These are phyloP conservation scores for Pangasius macronema DNA, from an alignment of 2,797 vertebrate species.

Conservation along the genomic window DNA sequence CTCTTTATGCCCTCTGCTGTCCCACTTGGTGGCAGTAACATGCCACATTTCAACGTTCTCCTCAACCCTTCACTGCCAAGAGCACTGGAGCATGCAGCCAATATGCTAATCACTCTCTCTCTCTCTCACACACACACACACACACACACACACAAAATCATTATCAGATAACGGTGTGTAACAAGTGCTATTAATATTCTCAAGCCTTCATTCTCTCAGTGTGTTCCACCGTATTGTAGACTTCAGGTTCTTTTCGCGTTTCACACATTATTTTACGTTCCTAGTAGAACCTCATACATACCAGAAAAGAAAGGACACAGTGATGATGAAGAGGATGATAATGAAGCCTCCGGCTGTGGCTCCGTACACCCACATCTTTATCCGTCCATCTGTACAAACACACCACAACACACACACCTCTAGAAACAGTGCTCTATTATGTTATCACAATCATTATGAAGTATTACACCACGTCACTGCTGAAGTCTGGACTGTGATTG, in stretches of 20 bases:
- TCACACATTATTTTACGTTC: neutral
- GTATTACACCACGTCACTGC: neutral
- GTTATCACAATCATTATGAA: neutral
- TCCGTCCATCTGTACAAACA: slow-evolving; percentile 87
- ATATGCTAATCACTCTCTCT: slow-evolving; percentile 13
- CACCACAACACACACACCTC: slow-evolving; percentile 46
- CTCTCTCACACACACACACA: slow-evolving; percentile 10
- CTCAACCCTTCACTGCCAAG: neutral
- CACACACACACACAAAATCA: slow-evolving; percentile 8
- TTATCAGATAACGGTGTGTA: slow-evolving; percentile 36
- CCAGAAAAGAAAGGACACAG: slow-evolving; percentile 93
- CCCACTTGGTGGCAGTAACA: slow-evolving; percentile 58
- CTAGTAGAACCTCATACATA: slow-evolving; percentile 71
- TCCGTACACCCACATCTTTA: slow-evolving; percentile 96
- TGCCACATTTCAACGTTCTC: neutral
- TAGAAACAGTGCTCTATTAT: neutral
- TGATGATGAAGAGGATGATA: slow-evolving; percentile 87
- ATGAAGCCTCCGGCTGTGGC: slow-evolving; percentile 90
- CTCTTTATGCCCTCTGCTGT: neutral
- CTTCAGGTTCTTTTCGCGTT: neutral
- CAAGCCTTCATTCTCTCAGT: neutral
- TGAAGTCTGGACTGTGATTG: neutral
- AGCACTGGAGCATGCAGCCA: neutral
- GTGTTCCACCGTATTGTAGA: neutral
- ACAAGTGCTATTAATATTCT: slow-evolving; percentile 37